Conservation (phyloP, 2,797 vertebrate genomes). For the Eupleurogrammus muticus region DNA sequence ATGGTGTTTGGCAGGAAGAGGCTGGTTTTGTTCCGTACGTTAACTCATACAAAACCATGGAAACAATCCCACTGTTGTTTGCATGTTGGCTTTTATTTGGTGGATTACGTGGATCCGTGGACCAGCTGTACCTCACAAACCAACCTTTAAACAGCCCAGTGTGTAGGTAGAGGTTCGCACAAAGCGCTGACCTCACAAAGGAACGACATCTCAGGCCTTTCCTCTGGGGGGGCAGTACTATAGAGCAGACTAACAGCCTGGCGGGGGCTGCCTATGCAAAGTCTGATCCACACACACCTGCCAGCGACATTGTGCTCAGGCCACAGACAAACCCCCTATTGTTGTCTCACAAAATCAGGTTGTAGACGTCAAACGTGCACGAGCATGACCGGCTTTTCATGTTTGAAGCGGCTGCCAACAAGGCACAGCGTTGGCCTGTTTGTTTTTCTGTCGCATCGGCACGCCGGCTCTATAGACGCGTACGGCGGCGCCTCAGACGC, state of each 20-base stretch:
- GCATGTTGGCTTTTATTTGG: conserved; percentile 74
- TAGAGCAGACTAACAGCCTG: conserved; percentile 49
- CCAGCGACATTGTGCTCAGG: conserved; percentile 78
- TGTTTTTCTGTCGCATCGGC: too few relatives aligned
- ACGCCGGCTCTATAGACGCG: too few relatives aligned
- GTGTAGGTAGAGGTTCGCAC: conserved; percentile 62
- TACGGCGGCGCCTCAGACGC: too few relatives aligned
- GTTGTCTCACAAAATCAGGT: conserved; percentile 68
- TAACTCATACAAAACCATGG: too few relatives aligned
- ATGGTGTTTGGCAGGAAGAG: too few relatives aligned
- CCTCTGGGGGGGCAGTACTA: too few relatives aligned
- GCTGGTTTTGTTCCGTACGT: too few relatives aligned
- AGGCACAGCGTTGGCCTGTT: too few relatives aligned
- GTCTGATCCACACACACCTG: conserved; percentile 82
- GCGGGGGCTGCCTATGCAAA: conserved; percentile 84
- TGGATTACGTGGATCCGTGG: conserved; percentile 67
- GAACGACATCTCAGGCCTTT: conserved; percentile 24
- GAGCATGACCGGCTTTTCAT: conserved; percentile 73
- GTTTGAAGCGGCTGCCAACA: too few relatives aligned
- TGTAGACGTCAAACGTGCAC: conserved; percentile 72
- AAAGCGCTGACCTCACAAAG: conserved; percentile 75
- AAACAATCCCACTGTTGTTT: conserved; percentile 75
- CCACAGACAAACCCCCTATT: conserved; percentile 82
- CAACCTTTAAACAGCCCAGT: conserved; percentile 77
- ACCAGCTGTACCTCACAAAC: conserved; percentile 70